Percentiles rank a stretch among this genome's conserved stretches.
phyloP scores from a whole-genome alignment of 2,113 vertebrate species.

The Pogonocichla stellata region DNA sequence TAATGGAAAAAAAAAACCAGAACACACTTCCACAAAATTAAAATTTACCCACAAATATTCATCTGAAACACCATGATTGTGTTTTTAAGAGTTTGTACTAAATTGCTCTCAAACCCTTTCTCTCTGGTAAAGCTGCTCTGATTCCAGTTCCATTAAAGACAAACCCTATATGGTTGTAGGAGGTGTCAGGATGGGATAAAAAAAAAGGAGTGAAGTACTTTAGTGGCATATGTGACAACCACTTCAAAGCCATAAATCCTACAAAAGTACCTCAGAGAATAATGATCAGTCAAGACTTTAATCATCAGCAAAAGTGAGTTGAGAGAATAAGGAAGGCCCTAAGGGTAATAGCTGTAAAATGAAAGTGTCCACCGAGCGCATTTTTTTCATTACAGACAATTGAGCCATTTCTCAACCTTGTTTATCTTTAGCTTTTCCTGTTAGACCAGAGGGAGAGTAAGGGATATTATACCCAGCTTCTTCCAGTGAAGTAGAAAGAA shows the following conservation, averaged over 20 bases:
- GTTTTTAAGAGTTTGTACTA: not conserved
- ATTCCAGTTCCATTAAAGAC: conserved; percentile 30
- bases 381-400: conserved; percentile 61
- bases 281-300: conserved; percentile 69
- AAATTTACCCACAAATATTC: not conserved
- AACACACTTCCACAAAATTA: conserved; percentile 10
- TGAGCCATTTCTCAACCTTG: conserved; percentile 51
- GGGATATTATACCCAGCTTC: not conserved
- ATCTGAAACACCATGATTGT: not conserved
- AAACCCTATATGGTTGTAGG: not conserved
- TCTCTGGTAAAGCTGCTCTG: not conserved
- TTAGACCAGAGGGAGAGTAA: conserved; percentile 32
- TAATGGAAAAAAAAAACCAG: not conserved
- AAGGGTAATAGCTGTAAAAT: conserved; percentile 57
- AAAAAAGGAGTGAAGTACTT: conserved; percentile 10
- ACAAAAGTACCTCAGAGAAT: conserved; percentile 46
- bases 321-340: conserved; percentile 53
- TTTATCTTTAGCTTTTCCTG: conserved; percentile 54
- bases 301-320: conserved; percentile 59
- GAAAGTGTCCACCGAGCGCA: conserved; percentile 33
- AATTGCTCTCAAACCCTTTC: not conserved
- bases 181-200: not conserved
- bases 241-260: conserved; percentile 62
- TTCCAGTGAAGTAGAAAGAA: not conserved
- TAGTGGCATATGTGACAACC: conserved; percentile 26